Evolutionary conservation across 2,113 vertebrate genomes (phyloP).

Genomic region (Phaethon lepturus): DNA sequence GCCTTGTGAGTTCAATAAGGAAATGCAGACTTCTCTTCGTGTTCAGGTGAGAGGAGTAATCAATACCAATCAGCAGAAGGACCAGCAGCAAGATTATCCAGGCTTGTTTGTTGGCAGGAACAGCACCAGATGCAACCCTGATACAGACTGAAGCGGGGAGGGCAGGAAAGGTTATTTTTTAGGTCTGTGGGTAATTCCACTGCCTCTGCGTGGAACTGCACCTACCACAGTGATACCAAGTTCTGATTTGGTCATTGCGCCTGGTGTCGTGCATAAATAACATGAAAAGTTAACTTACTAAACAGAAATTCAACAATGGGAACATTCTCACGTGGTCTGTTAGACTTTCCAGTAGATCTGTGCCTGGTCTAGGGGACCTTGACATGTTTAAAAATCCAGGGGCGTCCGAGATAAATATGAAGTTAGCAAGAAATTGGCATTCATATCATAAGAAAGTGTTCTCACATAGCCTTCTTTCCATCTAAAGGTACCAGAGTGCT

Average conservation of each 20-base stretch:
- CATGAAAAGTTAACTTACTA: not conserved
- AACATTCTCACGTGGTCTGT: not conserved
- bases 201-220: not conserved
- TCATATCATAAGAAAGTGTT: not conserved
- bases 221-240: not conserved
- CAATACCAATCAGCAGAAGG: constrained; percentile 13
- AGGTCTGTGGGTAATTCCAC: not conserved
- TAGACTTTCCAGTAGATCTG: not conserved
- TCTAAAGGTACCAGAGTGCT: not conserved
- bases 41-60: not conserved
- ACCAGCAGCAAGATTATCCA: not conserved
- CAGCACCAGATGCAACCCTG: not conserved
- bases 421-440: not conserved
- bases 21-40: not conserved
- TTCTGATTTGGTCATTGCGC: not conserved
- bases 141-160: not conserved
- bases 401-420: not conserved
- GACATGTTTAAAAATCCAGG: not conserved
- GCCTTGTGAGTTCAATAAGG: not conserved
- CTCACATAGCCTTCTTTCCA: not conserved
- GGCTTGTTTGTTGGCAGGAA: not conserved
- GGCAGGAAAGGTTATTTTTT: not conserved
- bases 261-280: not conserved
- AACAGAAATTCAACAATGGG: not conserved
- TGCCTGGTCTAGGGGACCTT: not conserved